Evolutionary conservation across 2,113 vertebrate species (phyloP).

Genomic region (Rana temporaria): DNA sequence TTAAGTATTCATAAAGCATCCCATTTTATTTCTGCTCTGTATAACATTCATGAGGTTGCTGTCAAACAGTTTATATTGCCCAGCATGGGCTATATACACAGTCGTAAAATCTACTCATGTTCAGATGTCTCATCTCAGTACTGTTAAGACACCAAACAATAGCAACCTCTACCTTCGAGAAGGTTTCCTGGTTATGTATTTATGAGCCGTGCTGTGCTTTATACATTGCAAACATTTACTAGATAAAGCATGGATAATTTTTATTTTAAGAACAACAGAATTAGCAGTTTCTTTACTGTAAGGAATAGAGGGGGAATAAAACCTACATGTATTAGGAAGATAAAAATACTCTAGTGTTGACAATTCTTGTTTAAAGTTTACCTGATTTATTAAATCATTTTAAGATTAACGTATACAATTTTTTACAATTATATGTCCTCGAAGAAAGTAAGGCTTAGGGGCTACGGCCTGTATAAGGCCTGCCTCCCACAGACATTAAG

Average conservation of each 20-base stretch:
- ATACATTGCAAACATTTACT: background rate
- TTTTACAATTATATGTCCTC: too few species aligned
- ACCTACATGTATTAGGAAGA: too few species aligned
- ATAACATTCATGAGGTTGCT: background rate
- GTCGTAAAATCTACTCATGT: background rate
- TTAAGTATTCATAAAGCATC: background rate
- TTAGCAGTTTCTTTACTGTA: too few species aligned
- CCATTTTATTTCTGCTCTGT: background rate
- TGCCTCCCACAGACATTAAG: too few species aligned
- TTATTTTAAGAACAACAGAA: too few species aligned
- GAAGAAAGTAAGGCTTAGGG: too few species aligned
- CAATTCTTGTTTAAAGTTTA: too few species aligned
- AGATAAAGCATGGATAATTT: background rate
- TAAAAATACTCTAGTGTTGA: too few species aligned
- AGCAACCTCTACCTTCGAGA: background rate
- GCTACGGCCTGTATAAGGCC: too few species aligned
- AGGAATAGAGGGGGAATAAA: too few species aligned
- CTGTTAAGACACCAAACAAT: slow-evolving; percentile 3
- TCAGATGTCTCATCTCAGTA: background rate
- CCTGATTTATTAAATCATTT: too few species aligned
- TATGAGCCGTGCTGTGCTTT: slow-evolving; percentile 6
- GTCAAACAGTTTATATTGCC: background rate
- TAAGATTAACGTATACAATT: too few species aligned
- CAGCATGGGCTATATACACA: slow-evolving; percentile 1
- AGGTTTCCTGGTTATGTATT: background rate